phyloP scores from a whole-genome alignment of 2,888 invertebrate genomes.

The Fissipunctia ypsillon region DNA sequence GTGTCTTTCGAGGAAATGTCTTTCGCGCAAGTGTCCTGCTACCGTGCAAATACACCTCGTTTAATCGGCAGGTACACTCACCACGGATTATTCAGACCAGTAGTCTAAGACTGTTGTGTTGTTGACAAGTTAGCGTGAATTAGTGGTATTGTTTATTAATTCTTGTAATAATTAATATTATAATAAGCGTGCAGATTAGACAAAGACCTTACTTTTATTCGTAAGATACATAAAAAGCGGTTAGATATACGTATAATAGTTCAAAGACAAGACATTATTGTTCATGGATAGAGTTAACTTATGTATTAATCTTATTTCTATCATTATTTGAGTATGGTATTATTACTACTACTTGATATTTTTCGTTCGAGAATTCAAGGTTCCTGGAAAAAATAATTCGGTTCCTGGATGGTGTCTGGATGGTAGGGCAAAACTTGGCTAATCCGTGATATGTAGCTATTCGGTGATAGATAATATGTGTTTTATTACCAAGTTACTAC shows the following conservation, averaged over 20 bases:
- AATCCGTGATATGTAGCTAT: too few species aligned
- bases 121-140: not conserved
- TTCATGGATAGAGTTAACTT: not conserved
- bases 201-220: too few species aligned
- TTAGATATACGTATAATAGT: too few species aligned
- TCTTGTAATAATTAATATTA: not conserved
- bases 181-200: too few species aligned
- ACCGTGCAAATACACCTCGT: conserved; percentile 39
- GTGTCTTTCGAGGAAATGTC: too few species aligned
- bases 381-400: not conserved
- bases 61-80: conserved; percentile 6
- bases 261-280: not conserved
- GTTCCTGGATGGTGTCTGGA: not conserved
- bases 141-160: not conserved
- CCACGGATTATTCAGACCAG: conserved; percentile 33
- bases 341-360: not conserved
- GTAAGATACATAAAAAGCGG: not conserved
- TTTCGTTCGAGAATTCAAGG: too few species aligned
- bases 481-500: too few species aligned
- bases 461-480: too few species aligned
- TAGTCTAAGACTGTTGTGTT: not conserved
- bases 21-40: too few species aligned
- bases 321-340: not conserved
- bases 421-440: too few species aligned
- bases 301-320: not conserved